Evolutionary conservation across 2,888 invertebrate genomes (phyloP).

Genomic region (Apeira syringaria): DNA sequence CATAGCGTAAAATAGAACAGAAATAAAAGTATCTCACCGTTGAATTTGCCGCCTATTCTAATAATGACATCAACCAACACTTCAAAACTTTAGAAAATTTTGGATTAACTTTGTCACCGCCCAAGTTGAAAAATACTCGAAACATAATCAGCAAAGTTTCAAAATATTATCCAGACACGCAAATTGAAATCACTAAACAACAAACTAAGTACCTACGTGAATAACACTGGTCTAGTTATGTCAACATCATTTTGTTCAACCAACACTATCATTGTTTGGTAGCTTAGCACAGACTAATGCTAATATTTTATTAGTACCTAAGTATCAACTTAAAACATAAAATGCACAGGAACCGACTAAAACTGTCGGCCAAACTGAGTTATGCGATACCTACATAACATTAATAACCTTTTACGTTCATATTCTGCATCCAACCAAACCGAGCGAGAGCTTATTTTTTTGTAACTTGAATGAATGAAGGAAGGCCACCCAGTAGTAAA

Average conservation of each 20-base stretch:
- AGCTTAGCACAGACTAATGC: no score
- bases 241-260: no score
- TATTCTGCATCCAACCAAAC: constrained; percentile 46
- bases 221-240: no score
- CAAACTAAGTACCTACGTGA: not conserved
- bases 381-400: constrained; percentile 33
- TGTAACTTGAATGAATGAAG: constrained; percentile 50
- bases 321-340: not conserved
- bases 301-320: no score
- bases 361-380: constrained; percentile 34
- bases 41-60: constrained; percentile 53
- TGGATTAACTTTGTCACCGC: not conserved
- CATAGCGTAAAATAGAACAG: constrained; percentile 44
- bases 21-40: constrained; percentile 32
- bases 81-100: constrained; percentile 10
- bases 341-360: constrained; percentile 22
- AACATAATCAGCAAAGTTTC: constrained; percentile 12
- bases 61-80: constrained; percentile 33
- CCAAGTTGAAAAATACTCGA: constrained; percentile 1
- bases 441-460: constrained; percentile 42
- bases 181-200: constrained; percentile 5
- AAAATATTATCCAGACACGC: constrained; percentile 7
- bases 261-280: no score
- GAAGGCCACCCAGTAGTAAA: constrained; percentile 40
- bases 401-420: constrained; percentile 60